Percentiles rank a stretch among this genome's conserved stretches.
Conservation (phyloP, 1,140 invertebrate genomes). For the Bombus pascuorum region DNA sequence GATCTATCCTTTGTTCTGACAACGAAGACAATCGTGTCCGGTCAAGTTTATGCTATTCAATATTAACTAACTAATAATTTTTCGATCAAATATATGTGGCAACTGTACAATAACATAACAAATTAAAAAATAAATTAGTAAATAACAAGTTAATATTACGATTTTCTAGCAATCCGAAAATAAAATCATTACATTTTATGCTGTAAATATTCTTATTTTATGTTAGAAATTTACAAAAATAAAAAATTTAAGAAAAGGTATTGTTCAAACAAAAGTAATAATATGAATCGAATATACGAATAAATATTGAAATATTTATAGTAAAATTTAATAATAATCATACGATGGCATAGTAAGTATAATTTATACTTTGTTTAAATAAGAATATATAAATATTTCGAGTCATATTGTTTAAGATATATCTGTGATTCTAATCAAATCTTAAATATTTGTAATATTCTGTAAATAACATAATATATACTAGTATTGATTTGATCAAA, state of each 20-base stretch:
- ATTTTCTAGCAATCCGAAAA: not conserved
- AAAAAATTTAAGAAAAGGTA: not conserved
- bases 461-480: not conserved
- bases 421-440: too few species aligned
- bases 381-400: not conserved
- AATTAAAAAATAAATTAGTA: not conserved
- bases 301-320: not conserved
- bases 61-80: not conserved
- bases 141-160: not conserved
- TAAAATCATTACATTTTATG: not conserved
- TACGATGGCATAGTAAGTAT: not conserved
- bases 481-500: not conserved
- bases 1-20: constrained; percentile 8
- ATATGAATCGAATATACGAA: not conserved
- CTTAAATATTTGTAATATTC: not conserved
- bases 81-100: not conserved
- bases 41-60: not conserved
- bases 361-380: not conserved
- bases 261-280: not conserved
- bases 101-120: not conserved
- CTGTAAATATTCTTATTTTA: not conserved
- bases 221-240: not conserved
- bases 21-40: constrained; percentile 5
- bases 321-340: not conserved
- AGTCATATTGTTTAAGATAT: not conserved